A percentile compares a stretch with the other conserved stretches of the same genome.
These are phyloP conservation scores for Perca fluviatilis DNA, from an alignment of 2,113 vertebrate genomes.

Conservation along the genomic window DNA sequence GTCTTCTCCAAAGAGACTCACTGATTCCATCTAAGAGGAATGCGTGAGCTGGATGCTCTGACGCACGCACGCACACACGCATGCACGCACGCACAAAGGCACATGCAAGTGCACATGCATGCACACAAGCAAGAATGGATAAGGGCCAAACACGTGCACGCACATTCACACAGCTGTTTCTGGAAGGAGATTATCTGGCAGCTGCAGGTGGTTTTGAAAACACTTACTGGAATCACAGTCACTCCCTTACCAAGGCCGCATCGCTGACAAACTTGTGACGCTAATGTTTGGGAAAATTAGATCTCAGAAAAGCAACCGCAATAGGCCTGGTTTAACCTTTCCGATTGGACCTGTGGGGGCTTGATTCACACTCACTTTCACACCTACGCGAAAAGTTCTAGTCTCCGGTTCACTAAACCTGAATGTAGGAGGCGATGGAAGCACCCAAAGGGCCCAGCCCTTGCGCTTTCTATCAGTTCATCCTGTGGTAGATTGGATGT, in stretches of 20 bases:
- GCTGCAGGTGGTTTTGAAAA: conserved; percentile 67
- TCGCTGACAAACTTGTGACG: conserved; percentile 18
- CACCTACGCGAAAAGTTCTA: conserved; percentile 4
- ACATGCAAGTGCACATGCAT: conserved; percentile 20
- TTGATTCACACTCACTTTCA: conserved; percentile 20
- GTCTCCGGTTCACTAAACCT: conserved; percentile 3
- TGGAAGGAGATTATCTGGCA: conserved; percentile 64
- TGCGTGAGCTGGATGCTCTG: conserved; percentile 60
- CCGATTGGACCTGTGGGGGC: not conserved
- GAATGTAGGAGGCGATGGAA: conserved; percentile 21
- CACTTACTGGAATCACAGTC: conserved; percentile 61
- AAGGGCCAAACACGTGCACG: not conserved
- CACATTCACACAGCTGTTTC: conserved; percentile 44
- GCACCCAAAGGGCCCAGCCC: not conserved
- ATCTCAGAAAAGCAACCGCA: conserved; percentile 35
- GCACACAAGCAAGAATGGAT: conserved; percentile 24
- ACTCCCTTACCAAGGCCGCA: conserved; percentile 22
- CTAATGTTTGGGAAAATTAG: conserved; percentile 37
- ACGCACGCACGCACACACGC: conserved; percentile 28
- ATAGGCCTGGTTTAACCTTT: conserved; percentile 20
- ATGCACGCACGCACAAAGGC: conserved; percentile 13
- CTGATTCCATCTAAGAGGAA: conserved; percentile 69
- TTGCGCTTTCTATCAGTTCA: not conserved
- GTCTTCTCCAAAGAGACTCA: conserved; percentile 44
- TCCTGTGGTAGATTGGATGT: not conserved